phyloP scores from a whole-genome alignment of 1,140 invertebrate species.

The Hyphantria cunea region DNA sequence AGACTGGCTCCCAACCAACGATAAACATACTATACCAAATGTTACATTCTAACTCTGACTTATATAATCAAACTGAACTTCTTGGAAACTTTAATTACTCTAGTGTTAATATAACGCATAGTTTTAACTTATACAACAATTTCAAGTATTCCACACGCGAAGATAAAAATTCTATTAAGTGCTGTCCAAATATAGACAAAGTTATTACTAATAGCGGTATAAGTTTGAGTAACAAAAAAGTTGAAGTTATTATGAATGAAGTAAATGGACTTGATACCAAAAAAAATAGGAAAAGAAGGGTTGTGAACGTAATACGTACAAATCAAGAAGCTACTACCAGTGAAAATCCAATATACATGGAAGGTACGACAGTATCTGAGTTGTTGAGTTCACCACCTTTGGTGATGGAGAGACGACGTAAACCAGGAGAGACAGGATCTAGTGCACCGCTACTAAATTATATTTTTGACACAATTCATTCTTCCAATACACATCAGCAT shows the following conservation, averaged over 20 bases:
- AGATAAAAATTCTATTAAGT: constrained; percentile 43
- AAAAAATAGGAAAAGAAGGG: constrained; percentile 55
- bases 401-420: constrained; percentile 53
- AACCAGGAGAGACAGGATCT: constrained; percentile 66
- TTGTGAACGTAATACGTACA: constrained; percentile 50
- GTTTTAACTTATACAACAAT: constrained; percentile 47
- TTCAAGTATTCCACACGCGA: constrained; percentile 34
- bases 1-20: constrained; percentile 49
- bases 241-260: constrained; percentile 44
- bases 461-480: constrained; percentile 70
- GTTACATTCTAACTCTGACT: constrained; percentile 53
- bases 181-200: constrained; percentile 43
- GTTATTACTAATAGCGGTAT: constrained; percentile 24
- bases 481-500: constrained; percentile 70
- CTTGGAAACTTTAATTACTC: constrained; percentile 42
- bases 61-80: constrained; percentile 47
- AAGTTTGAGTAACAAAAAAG: constrained; percentile 40
- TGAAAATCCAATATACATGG: constrained; percentile 29
- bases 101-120: constrained; percentile 49
- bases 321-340: constrained; percentile 39
- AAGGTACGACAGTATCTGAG: constrained; percentile 35
- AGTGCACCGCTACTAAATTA: constrained; percentile 74
- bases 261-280: constrained; percentile 38
- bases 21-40: constrained; percentile 72
- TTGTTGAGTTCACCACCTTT: constrained; percentile 39